Conservation (phyloP, 1,140 invertebrate genomes). For the Tetragonula clypearis region DNA sequence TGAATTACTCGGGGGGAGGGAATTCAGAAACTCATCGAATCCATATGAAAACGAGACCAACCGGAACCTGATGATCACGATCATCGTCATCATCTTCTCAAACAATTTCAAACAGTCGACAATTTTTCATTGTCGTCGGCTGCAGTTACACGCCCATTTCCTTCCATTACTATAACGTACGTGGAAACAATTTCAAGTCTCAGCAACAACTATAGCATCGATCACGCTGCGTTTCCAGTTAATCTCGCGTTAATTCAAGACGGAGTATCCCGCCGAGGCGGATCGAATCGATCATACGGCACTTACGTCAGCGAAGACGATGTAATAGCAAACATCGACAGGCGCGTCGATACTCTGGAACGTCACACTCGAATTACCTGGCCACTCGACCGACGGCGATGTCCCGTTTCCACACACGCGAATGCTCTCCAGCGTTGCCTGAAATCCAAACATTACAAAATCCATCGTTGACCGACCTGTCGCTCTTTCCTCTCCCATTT, state of each 20-base stretch:
- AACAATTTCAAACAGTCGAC: too few relatives aligned
- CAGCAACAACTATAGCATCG: neutral
- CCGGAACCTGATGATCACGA: too few relatives aligned
- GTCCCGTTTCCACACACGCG: slow-evolving; percentile 68
- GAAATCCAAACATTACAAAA: neutral
- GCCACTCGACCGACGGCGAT: slow-evolving; percentile 49
- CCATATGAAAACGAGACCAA: too few relatives aligned
- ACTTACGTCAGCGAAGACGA: slow-evolving; percentile 77
- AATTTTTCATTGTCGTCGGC: too few relatives aligned
- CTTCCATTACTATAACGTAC: neutral
- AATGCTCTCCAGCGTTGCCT: slow-evolving; percentile 70
- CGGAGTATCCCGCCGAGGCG: neutral
- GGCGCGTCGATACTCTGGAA: slow-evolving; percentile 66
- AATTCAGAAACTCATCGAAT: too few relatives aligned
- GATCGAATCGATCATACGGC: neutral
- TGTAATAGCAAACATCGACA: slow-evolving; percentile 71
- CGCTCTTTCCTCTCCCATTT: neutral
- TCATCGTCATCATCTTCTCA: too few relatives aligned
- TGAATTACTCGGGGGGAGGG: too few relatives aligned
- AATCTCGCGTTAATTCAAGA: neutral
- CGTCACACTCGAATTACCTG: slow-evolving; percentile 69
- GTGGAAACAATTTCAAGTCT: neutral
- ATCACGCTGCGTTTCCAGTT: neutral
- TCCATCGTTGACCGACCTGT: neutral
- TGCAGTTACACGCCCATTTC: too few relatives aligned